Base-by-base conservation (phyloP, 2,113 vertebrate species). In the Caloenas nicobarica region DNA sequence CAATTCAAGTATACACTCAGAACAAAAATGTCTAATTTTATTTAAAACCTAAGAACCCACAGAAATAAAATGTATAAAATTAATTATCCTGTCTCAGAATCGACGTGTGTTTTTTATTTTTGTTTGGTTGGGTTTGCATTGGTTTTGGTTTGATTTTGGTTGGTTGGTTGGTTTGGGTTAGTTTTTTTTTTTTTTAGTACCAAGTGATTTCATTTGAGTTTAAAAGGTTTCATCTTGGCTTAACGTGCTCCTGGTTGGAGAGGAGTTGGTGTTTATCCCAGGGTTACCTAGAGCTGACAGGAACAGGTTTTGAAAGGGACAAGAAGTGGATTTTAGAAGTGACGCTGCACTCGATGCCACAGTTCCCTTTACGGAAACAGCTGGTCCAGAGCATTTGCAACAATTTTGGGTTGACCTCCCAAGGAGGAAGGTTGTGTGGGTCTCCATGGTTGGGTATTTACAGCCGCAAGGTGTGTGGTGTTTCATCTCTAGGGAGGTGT, bases 291-390 rank as follows among this genome's bases (percentile, higher is more conserved):
- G 48, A 40, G 36, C 53, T 81, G 2, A 53, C 23, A 36, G 34
- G 25, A 18, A 68, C 50, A 21, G 21, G 13, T 53, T 78, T 78
- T 34, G 61, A 6, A 26, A 42, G n/a, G 36, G 33, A 34, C 36
- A 13, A 6, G 12, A 18, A 22, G 23, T 12, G 12, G 34, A 14
- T 83, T 86, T 83, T 50, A 56, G 48, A 71, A 54, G 24, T 31
- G 57, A 15, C 19, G 4, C 51, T 4, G 19, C 31, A 19, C n/a
- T 36, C 12, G 0, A 3, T 58, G n/a, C 29, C 2, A 3, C 0
- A 6, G 28, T 44, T 44, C 42, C 16, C 42, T 44, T 44, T 44
- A 22, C 22, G n/a, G 65, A 44, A 66, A 29, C 36, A 46, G 2
- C 40, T 17, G 14, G 17, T 28, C 28, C 2, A 5, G 14, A 50